Evolutionary conservation across 2,888 invertebrate genomes (phyloP), one percentile per base, ranked within the genome.

Genomic region (Acrobasis consociella): DNA sequence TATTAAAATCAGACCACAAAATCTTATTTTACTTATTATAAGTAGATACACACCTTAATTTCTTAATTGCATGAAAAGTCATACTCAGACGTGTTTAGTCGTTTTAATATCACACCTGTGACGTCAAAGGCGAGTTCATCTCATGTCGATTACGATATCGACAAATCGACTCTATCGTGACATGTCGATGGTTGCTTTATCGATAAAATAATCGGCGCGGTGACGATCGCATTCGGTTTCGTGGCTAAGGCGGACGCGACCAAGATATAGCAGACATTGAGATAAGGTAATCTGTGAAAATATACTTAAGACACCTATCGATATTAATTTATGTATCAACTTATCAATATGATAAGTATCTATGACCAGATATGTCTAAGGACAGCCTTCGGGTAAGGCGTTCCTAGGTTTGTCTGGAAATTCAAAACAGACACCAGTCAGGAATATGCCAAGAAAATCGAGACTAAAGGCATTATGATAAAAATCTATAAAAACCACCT

Each of bases 91-190:
- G n/a, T 37, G 17, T 52, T 38, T 13, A 38, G 38, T 38, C 9
- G 15, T 37, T n/a, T 58, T 49, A 49, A 58, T 49, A 58, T 58
- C 46, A 58, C 58, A 22, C 13, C 38, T 39, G 38, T 49, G 17
- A 51, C 17, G 51, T 39, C 50, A 39, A 39, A 60, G 37, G 52
- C 60, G 60, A 60, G 60, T 60, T 39, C 39, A 60, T 50, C 15
- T 37, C n/a, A 17, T 9, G 11, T 51, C 49, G 46, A 60, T 50
- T 31, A 37, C 16, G 15, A 9, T 50, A 60, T 60, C 51, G 39
- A 60, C 39, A 51, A 51, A 59, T 51, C 39, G 17, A 38, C 39
- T 51, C 13, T 13, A 50, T 42, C 5, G 22, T 50, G 38, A 31
- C 31, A n/a, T 31, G 37, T 53, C 53, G 22, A 53, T 53, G 11